phyloP scores from a whole-genome alignment of 1,140 invertebrate species.

The Heliconius congener region DNA sequence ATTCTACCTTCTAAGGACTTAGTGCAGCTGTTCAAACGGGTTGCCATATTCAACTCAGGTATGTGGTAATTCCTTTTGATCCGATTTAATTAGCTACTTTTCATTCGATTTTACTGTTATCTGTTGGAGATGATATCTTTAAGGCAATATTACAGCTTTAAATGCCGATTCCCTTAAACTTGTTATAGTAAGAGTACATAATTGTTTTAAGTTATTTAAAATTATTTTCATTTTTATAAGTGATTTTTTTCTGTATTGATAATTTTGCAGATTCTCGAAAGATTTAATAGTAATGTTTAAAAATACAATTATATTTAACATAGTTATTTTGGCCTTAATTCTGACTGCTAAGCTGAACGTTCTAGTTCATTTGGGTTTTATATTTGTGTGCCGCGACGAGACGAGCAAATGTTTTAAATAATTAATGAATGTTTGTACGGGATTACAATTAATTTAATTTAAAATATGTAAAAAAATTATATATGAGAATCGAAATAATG shows the following conservation, averaged over 20 bases:
- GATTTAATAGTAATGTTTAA: too few species aligned
- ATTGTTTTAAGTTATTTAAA: slow-evolving; percentile 32
- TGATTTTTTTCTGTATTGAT: too few species aligned
- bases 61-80: slow-evolving; percentile 55
- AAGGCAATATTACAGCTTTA: slow-evolving; percentile 34
- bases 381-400: background rate
- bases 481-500: too few species aligned
- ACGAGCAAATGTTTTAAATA: slow-evolving; percentile 17
- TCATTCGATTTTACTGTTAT: slow-evolving; percentile 48
- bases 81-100: slow-evolving; percentile 56
- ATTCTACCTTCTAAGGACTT: slow-evolving; percentile 44
- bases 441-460: too few species aligned
- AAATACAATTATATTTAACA: too few species aligned
- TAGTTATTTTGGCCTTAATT: too few species aligned
- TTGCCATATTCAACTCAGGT: slow-evolving; percentile 49
- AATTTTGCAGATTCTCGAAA: too few species aligned
- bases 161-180: slow-evolving; percentile 26
- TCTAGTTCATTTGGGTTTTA: too few species aligned
- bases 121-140: slow-evolving; percentile 31
- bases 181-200: background rate
- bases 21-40: slow-evolving; percentile 48
- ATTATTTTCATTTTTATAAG: slow-evolving; percentile 7
- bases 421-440: too few species aligned
- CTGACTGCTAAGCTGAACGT: too few species aligned
- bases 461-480: too few species aligned